Base-by-base conservation (phyloP, 2,797 vertebrate species). In the Podarcis lilfordi region DNA sequence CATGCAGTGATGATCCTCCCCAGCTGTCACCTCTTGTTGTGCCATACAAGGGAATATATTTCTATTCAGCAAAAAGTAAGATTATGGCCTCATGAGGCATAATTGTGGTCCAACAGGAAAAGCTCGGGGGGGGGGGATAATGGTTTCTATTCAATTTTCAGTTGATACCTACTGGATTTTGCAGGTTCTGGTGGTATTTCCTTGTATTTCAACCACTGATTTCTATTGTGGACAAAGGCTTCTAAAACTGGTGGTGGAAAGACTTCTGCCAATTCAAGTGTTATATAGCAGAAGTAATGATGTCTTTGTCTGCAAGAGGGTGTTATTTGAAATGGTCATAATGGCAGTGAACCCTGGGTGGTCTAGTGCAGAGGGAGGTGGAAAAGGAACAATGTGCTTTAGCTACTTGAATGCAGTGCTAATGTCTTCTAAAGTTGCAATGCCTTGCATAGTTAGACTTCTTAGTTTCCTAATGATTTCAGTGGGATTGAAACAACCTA, bases 101-200 rank as follows among this genome's bases (percentile, higher is more conserved):
- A 40, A 32, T 25, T 21, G 19, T 45, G 21, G 37, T 45, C 37
- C 55, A 50, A 76, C 35, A 71, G 64, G 55, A 82, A 66, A 40
- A 50, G 71, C 29, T 88, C 59, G 29, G 50, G 86, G 72, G 45
- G 45, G 40, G 45, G 43, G 8, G 37, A 21, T 87, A 82, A 87
- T 82, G 81, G 55, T 81, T 27, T 61, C 55, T 75, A 75, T 75
- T 81, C 50, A 55, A 86, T 59, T 86, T 86, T 68, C 43, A 75
- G 17, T 59, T 37, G 27, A 27, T 25, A 29, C 11, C 71, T 82
- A 75, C 32, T 75, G 29, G 32, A 32, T 87, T 64, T 75, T 61
- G 37, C 37, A 32, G 86, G 4, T 75, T 75, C 71, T 66, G 37
- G 4, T 87, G 68, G 79, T 35, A 72, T 75, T 87, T 75, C 45